A percentile compares a stretch with the other conserved stretches of the same genome.
phyloP scores from a whole-genome alignment of 2,888 invertebrate genomes.

The Megamerina dolium region DNA sequence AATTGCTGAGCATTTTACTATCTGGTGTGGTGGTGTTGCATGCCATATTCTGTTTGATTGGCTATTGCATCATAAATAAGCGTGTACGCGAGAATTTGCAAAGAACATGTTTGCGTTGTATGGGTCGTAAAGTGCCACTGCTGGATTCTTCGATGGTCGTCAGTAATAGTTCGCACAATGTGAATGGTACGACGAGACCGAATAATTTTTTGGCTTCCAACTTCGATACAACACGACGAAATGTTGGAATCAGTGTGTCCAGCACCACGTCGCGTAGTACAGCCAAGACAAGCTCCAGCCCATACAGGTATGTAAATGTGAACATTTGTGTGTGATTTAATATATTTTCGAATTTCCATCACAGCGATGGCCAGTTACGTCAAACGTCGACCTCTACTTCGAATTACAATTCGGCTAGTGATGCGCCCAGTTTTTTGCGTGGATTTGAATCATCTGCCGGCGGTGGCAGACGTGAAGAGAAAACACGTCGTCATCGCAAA shows the following conservation, averaged over 20 bases:
- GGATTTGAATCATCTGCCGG: conserved; percentile 50
- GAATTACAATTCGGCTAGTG: conserved; percentile 77
- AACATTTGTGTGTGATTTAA: background rate
- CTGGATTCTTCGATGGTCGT: conserved; percentile 69
- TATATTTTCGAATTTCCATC: conserved; percentile 1
- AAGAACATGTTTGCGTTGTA: conserved; percentile 59
- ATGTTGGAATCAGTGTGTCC: conserved; percentile 89
- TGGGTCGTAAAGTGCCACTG: conserved; percentile 76
- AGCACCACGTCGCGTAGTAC: conserved; percentile 92
- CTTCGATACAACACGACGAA: conserved; percentile 60
- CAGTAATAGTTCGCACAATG: conserved; percentile 71
- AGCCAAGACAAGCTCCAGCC: conserved; percentile 89
- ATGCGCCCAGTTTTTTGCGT: conserved; percentile 66
- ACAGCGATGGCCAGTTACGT: conserved; percentile 72
- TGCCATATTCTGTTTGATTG: conserved; percentile 76
- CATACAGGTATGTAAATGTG: conserved; percentile 63
- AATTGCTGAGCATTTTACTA: conserved; percentile 69
- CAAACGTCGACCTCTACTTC: conserved; percentile 82
- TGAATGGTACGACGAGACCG: conserved; percentile 52
- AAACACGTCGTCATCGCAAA: conserved; percentile 50
- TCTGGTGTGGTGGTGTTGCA: conserved; percentile 72
- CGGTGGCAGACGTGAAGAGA: conserved; percentile 35
- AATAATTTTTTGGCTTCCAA: conserved; percentile 43
- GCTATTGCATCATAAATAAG: conserved; percentile 81
- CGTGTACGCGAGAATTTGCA: conserved; percentile 69